phyloP scores from a whole-genome alignment of 1,140 invertebrate genomes.

The Solenopsis fugax region DNA sequence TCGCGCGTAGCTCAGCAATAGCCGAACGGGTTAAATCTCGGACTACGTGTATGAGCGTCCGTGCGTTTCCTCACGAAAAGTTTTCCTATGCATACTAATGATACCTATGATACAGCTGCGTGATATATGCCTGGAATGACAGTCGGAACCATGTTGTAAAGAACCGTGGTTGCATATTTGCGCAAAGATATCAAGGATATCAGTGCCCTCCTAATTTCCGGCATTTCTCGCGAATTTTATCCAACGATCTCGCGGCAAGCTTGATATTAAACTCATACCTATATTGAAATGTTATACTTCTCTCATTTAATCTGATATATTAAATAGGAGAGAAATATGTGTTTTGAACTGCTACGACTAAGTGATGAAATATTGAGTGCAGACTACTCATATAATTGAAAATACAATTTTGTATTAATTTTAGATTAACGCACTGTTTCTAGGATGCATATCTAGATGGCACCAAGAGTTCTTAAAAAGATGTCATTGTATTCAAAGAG shows the following conservation, averaged over 20 bases:
- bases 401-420: too few species aligned
- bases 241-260: not conserved
- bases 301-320: not conserved
- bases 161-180: too few species aligned
- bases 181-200: not conserved
- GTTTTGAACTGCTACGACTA: not conserved
- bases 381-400: not conserved
- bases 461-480: too few species aligned
- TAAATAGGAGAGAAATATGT: not conserved
- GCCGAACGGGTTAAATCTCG: constrained; percentile 6
- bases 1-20: not conserved
- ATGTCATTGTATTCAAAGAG: too few species aligned
- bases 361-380: not conserved
- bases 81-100: constrained; percentile 78
- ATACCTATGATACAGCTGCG: not conserved
- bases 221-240: not conserved
- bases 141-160: constrained; percentile 1
- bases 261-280: not conserved
- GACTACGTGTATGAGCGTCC: not conserved
- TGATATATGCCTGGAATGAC: not conserved
- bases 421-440: too few species aligned
- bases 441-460: too few species aligned
- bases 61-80: constrained; percentile 53
- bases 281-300: not conserved
- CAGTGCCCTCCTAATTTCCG: not conserved